phyloP scores from a whole-genome alignment of 37 sponge, comb jelly and placozoan genomes.

The Dysidea cf. avara region DNA sequence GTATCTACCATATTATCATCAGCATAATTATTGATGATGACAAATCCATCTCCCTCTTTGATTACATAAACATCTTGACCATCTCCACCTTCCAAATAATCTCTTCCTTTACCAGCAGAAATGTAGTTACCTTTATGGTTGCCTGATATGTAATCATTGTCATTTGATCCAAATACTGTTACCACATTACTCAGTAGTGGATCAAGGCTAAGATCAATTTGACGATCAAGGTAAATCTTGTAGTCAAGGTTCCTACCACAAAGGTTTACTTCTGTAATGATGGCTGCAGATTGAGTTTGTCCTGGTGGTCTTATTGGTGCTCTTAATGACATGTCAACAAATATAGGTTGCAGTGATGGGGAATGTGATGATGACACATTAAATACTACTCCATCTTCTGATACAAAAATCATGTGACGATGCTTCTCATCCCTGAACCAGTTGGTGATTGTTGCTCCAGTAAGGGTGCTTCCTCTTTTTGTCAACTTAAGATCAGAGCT shows the following conservation, averaged over 20 bases:
- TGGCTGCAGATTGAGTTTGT: too few relatives aligned
- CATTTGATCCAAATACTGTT: conserved; percentile 17
- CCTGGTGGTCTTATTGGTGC: too few relatives aligned
- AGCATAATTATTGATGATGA: neutral
- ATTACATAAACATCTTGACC: conserved; percentile 35
- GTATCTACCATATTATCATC: conserved; percentile 9
- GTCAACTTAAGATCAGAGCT: neutral
- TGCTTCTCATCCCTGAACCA: conserved; percentile 1
- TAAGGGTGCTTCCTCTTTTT: neutral
- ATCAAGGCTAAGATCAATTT: too few relatives aligned
- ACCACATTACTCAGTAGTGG: too few relatives aligned
- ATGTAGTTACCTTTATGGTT: conserved; percentile 12
- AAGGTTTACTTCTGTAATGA: conserved; percentile 5
- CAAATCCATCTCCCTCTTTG: conserved; percentile 9
- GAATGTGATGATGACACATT: neutral
- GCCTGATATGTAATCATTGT: conserved; percentile 18
- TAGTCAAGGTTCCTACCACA: too few relatives aligned
- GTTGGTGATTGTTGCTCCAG: neutral
- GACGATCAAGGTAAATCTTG: too few relatives aligned
- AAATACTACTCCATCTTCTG: neutral
- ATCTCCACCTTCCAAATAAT: too few relatives aligned
- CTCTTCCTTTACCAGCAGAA: conserved; percentile 22
- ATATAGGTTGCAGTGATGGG: neutral
- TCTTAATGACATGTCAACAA: conserved; percentile 11
- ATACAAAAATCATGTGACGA: neutral